phyloP scores from a whole-genome alignment of 2,888 invertebrate species.

The Phalera bucephala region DNA sequence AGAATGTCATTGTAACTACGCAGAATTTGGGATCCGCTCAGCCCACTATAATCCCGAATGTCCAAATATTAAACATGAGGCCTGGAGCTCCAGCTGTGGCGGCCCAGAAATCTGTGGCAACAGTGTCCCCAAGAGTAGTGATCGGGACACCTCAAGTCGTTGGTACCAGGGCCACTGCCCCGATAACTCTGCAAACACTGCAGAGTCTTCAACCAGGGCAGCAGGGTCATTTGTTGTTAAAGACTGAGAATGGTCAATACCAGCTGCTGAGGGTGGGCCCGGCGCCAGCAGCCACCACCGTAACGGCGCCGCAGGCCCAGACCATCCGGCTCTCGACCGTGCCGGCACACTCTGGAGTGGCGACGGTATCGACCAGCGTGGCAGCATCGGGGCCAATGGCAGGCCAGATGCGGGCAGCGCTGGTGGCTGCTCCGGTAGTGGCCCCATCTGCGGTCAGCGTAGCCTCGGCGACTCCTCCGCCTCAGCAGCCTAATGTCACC shows the following conservation, averaged over 20 bases:
- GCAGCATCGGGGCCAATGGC: constrained; percentile 57
- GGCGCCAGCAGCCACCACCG: constrained; percentile 84
- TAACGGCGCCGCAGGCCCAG: constrained; percentile 85
- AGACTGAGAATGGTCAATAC: constrained; percentile 98
- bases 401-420: constrained; percentile 45
- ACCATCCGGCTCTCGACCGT: constrained; percentile 94
- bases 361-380: constrained; percentile 68
- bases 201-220: constrained; percentile 94
- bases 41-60: constrained; percentile 87
- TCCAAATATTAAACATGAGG: constrained; percentile 93
- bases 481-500: constrained; percentile 48
- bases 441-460: constrained; percentile 42
- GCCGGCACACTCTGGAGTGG: constrained; percentile 85
- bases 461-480: constrained; percentile 34
- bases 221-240: constrained; percentile 94
- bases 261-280: constrained; percentile 95
- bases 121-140: constrained; percentile 91
- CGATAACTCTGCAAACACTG: constrained; percentile 94
- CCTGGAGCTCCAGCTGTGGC: constrained; percentile 86
- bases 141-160: constrained; percentile 92
- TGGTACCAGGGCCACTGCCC: constrained; percentile 90
- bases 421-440: constrained; percentile 39
- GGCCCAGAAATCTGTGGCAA: constrained; percentile 89
- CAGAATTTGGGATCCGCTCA: constrained; percentile 85
- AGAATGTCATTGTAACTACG: constrained; percentile 80